Percentiles rank a stretch among this genome's conserved stretches.
Evolutionary conservation across 2,888 invertebrate species (phyloP).

Genomic region (Nomada ferruginata): DNA sequence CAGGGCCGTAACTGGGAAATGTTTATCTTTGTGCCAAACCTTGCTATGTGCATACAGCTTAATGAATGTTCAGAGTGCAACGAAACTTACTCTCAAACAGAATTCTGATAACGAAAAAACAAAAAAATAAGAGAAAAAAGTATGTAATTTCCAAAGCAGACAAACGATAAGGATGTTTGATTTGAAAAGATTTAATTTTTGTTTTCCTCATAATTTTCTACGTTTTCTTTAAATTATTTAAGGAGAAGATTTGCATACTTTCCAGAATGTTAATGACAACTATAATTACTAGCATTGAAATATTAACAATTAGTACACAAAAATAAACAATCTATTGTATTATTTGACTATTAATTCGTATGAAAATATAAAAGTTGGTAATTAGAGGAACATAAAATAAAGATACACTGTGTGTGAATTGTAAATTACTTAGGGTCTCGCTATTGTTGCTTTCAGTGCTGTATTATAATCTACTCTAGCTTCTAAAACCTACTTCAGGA

Average conservation of each 20-base stretch:
- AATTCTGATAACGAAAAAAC: slow-evolving; percentile 41
- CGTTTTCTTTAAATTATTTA: slow-evolving; percentile 64
- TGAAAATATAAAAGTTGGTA: slow-evolving; percentile 30
- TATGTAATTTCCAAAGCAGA: slow-evolving; percentile 52
- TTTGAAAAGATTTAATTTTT: slow-evolving; percentile 35
- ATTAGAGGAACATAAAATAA: slow-evolving; percentile 10
- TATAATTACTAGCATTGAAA: slow-evolving; percentile 30
- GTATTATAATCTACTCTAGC: neutral
- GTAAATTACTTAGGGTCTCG: slow-evolving; percentile 21
- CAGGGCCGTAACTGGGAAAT: slow-evolving; percentile 80
- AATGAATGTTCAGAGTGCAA: slow-evolving; percentile 77
- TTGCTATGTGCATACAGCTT: slow-evolving; percentile 70
- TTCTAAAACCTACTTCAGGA: neutral
- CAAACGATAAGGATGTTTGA: slow-evolving; percentile 58
- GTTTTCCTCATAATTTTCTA: slow-evolving; percentile 59
- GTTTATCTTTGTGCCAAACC: slow-evolving; percentile 74
- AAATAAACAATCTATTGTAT: slow-evolving; percentile 28
- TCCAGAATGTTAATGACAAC: slow-evolving; percentile 77
- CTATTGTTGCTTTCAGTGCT: slow-evolving; percentile 4
- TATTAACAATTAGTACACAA: slow-evolving; percentile 36
- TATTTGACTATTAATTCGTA: slow-evolving; percentile 22
- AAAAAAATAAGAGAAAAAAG: slow-evolving; percentile 14
- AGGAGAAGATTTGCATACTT: slow-evolving; percentile 65
- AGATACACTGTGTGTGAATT: neutral
- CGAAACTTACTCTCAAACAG: slow-evolving; percentile 70